Evolutionary conservation across 2,888 invertebrate species (phyloP).

Genomic region (Lypha dubia): DNA sequence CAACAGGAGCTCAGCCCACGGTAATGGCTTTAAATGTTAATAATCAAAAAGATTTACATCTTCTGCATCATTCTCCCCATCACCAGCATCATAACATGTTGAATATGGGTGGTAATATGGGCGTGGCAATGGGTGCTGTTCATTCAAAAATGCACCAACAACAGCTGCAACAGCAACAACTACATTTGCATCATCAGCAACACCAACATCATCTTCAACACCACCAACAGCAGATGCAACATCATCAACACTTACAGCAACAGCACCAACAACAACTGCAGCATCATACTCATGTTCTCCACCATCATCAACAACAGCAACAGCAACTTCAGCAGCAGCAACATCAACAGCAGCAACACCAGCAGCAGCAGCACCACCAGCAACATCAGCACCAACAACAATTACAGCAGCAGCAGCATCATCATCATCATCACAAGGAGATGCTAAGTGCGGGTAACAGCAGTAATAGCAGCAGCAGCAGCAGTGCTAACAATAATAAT

Average conservation of each 20-base stretch:
- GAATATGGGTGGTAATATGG: constrained; percentile 34
- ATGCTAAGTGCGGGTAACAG: constrained; percentile 15
- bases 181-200: constrained; percentile 49
- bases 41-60: constrained; percentile 71
- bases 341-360: constrained; percentile 63
- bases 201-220: constrained; percentile 59
- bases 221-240: constrained; percentile 51
- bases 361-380: constrained; percentile 52
- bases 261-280: constrained; percentile 57
- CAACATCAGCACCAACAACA: constrained; percentile 57
- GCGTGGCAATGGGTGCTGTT: constrained; percentile 21
- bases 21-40: constrained; percentile 60
- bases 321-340: constrained; percentile 73
- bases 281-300: neutral
- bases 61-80: constrained; percentile 56
- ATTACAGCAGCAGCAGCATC: constrained; percentile 53
- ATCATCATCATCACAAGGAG: constrained; percentile 56
- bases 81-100: constrained; percentile 49
- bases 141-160: constrained; percentile 65
- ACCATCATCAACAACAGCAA: constrained; percentile 51
- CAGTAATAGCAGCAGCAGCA: constrained; percentile 70
- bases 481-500: constrained; percentile 57
- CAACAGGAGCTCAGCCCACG: constrained; percentile 42
- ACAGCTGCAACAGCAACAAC: constrained; percentile 61
- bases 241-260: constrained; percentile 56